Conservation (phyloP, 2,797 vertebrate species). For the Odontamblyopus rebecca region DNA sequence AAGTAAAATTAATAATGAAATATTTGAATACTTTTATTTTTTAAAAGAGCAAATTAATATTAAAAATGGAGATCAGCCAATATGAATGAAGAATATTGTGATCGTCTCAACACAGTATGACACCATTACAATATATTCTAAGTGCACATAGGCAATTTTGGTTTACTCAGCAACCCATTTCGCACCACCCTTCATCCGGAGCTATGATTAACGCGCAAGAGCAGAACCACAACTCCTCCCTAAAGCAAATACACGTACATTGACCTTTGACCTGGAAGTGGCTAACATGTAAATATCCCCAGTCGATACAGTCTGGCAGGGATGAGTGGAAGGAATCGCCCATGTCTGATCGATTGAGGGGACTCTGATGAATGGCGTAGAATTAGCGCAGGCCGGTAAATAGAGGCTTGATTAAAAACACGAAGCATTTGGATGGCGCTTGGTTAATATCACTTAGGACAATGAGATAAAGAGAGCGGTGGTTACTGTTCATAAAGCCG, state of each 20-base stretch:
- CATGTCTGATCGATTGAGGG: constrained; percentile 47
- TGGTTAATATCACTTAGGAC: constrained; percentile 69
- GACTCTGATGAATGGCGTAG: constrained; percentile 56
- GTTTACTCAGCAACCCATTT: background rate
- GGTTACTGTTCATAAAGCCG: constrained; percentile 53
- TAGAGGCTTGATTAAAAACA: constrained; percentile 59
- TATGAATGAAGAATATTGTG: background rate
- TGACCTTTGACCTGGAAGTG: constrained; percentile 49
- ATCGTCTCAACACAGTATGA: no score
- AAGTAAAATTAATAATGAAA: no score
- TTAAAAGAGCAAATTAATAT: no score
- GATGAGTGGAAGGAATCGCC: constrained; percentile 44
- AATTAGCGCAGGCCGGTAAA: constrained; percentile 43
- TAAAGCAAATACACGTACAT: constrained; percentile 26
- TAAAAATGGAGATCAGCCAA: no score
- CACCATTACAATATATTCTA: no score
- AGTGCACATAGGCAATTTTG: background rate
- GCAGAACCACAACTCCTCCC: background rate
- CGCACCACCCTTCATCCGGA: background rate
- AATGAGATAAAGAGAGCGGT: constrained; percentile 45
- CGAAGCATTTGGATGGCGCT: constrained; percentile 41
- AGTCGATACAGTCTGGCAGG: constrained; percentile 48
- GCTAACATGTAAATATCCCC: constrained; percentile 41
- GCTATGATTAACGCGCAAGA: background rate
- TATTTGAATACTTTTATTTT: no score